Conservation (phyloP, 2,797 vertebrate species). For the Premnoplex brunnescens region DNA sequence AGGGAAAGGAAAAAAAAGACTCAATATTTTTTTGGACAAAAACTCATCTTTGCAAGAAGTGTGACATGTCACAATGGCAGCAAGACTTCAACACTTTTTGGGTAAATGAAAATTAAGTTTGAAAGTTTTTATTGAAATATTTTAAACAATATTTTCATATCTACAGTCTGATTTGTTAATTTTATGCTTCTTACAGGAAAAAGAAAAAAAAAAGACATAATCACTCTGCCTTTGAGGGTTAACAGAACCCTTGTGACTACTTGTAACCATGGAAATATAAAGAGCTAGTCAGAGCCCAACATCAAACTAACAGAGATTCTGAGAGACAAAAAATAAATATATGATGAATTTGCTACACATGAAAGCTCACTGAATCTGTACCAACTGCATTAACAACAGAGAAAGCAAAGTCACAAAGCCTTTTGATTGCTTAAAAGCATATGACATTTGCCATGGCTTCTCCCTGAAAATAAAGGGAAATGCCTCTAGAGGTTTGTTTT, state of each 20-base stretch:
- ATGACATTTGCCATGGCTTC: not conserved
- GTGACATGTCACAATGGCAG: not conserved
- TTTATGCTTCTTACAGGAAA: not conserved
- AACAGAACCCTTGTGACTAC: constrained; percentile 40
- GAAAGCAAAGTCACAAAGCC: constrained; percentile 46
- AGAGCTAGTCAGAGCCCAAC: constrained; percentile 32
- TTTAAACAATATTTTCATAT: not conserved
- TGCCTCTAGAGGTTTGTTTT: not conserved
- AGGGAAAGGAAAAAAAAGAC: not conserved
- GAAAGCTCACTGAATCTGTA: constrained; percentile 52
- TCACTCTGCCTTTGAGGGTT: constrained; percentile 14
- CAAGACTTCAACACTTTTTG: not conserved
- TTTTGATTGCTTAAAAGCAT: constrained; percentile 58
- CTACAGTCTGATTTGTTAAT: not conserved
- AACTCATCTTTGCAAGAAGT: not conserved
- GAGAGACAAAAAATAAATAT: constrained; percentile 62
- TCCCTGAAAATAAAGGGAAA: constrained; percentile 17
- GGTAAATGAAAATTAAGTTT: not conserved
- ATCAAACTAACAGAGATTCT: constrained; percentile 49
- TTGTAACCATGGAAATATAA: constrained; percentile 70
- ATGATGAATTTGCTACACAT: constrained; percentile 48
- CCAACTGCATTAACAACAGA: constrained; percentile 50
- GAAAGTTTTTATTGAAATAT: not conserved
- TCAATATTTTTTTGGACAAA: not conserved
- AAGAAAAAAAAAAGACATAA: not conserved